A percentile compares a stretch with the other conserved stretches of the same genome.
Evolutionary conservation across 2,888 invertebrate genomes (phyloP).

Genomic region (Deilephila porcellus): DNA sequence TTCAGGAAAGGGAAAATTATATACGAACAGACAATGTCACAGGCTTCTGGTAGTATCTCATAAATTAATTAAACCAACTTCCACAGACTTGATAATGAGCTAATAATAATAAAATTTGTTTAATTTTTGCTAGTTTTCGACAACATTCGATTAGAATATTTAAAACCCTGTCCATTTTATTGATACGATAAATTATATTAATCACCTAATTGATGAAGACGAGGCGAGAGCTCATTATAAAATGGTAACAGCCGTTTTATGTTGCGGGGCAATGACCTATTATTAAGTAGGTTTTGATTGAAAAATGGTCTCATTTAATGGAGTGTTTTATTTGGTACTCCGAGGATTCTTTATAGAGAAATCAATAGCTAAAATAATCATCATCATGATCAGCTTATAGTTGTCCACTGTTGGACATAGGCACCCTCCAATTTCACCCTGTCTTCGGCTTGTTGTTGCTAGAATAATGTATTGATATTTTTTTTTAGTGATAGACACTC

Average conservation of each 20-base stretch:
- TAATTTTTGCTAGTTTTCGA: conserved; percentile 5
- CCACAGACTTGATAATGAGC: conserved; percentile 2
- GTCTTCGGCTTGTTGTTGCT: too few species aligned
- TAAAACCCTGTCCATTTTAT: conserved; percentile 32
- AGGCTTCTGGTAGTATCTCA: neutral
- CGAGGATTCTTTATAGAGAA: too few species aligned
- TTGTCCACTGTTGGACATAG: too few species aligned
- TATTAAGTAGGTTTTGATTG: neutral
- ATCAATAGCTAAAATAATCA: too few species aligned
- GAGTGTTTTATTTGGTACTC: neutral
- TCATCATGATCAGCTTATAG: too few species aligned
- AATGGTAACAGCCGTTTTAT: conserved; percentile 30
- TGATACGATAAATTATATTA: conserved; percentile 31
- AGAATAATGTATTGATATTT: too few species aligned
- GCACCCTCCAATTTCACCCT: too few species aligned
- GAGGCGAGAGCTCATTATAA: conserved; percentile 18
- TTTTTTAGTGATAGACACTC: too few species aligned
- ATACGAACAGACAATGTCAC: too few species aligned
- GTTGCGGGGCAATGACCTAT: conserved; percentile 29
- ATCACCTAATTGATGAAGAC: conserved; percentile 32
- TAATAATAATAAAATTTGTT: conserved; percentile 13
- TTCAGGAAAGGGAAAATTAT: too few species aligned
- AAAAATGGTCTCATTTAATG: neutral
- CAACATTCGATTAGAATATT: neutral
- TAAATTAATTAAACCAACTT: conserved; percentile 23